Percentiles rank a stretch among this genome's conserved stretches.
phyloP scores from a whole-genome alignment of 2,113 vertebrate genomes.

The Boleophthalmus pectinirostris region DNA sequence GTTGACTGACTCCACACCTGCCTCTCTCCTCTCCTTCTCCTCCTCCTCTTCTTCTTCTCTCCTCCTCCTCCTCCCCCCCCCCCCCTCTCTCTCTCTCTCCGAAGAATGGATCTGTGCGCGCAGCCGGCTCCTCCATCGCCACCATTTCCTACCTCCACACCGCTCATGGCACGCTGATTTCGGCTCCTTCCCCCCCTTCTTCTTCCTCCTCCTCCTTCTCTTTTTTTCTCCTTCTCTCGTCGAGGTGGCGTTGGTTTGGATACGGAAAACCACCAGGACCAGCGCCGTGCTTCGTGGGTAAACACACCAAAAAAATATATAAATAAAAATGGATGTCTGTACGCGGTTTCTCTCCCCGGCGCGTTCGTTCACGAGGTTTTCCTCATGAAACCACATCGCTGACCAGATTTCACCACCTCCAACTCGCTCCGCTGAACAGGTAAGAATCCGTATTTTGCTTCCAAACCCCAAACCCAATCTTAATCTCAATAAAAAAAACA shows the following conservation, averaged over 20 bases:
- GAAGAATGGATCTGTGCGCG: conserved; percentile 55
- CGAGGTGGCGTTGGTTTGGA: conserved; percentile 38
- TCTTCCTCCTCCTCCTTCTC: too few species aligned
- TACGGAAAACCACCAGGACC: conserved; percentile 13
- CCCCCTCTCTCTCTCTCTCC: background rate
- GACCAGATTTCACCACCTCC: conserved; percentile 3
- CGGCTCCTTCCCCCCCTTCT: background rate
- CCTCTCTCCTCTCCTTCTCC: too few species aligned
- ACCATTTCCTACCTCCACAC: conserved; percentile 2
- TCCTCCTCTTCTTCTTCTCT: too few species aligned
- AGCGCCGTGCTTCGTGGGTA: conserved; percentile 54
- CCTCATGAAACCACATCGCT: conserved; percentile 30
- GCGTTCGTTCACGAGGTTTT: conserved; percentile 37
- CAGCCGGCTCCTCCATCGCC: conserved; percentile 15
- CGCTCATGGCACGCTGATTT: conserved; percentile 23
- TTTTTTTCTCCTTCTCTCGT: conserved; percentile 7
- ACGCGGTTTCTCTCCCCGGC: conserved; percentile 24
- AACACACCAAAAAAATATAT: too few species aligned
- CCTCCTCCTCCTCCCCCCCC: background rate
- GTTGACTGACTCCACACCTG: background rate
- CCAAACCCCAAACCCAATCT: conserved; percentile 11
- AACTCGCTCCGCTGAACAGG: conserved; percentile 56
- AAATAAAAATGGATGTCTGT: conserved; percentile 60
- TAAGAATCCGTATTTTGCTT: conserved; percentile 21
- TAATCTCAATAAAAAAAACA: background rate